Base-by-base conservation (phyloP, 2,113 vertebrate species). In the Pitta sordida region DNA sequence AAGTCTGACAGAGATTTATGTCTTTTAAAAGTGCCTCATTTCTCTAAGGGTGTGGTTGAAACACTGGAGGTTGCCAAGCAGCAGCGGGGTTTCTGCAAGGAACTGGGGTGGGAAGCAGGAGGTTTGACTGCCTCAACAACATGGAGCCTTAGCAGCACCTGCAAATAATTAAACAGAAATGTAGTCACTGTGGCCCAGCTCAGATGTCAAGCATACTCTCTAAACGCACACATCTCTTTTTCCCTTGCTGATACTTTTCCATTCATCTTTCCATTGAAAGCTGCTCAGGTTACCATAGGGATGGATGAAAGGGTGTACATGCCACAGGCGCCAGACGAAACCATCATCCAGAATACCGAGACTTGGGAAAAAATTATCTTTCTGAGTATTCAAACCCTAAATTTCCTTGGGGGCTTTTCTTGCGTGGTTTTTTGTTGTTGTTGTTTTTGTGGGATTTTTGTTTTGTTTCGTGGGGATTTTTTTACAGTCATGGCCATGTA, bases 401-500 rank as follows among this genome's bases (percentile, higher is more conserved):
- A 13, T 83, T 86, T 84, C 46, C 74, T 68, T 43, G n/a, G 6
- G 9, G 82, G 22, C 20, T 65, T 82, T 49, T 19, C 59, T 39
- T 27, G 29, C 4, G 39, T 10, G 10, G 39, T 41, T 10, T 41
- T 41, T 41, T 41, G 10, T 41, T 10, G 39, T 41, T 41, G n/a
- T n/a, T n/a, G n/a, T n/a, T n/a, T n/a, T n/a, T n/a, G n/a, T 27
- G 44, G 0, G 39, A 14, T 60, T 24, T 52, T 15, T 22, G 21
- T 29, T 36, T 15, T 11, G 1, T 9, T 19, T 15, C 11, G 37
- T 27, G 43, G 12, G 12, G 43, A 15, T 43, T 9, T 21, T 51
- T 48, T 46, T 11, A 7, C 15, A 15, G 74, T 75, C 26, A 7
- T 58, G 1, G 2, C 19, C 0, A 0, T 39, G 13, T 39, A 11